Conservation (phyloP, 2,113 vertebrate genomes). For the Ictalurus punctatus region DNA sequence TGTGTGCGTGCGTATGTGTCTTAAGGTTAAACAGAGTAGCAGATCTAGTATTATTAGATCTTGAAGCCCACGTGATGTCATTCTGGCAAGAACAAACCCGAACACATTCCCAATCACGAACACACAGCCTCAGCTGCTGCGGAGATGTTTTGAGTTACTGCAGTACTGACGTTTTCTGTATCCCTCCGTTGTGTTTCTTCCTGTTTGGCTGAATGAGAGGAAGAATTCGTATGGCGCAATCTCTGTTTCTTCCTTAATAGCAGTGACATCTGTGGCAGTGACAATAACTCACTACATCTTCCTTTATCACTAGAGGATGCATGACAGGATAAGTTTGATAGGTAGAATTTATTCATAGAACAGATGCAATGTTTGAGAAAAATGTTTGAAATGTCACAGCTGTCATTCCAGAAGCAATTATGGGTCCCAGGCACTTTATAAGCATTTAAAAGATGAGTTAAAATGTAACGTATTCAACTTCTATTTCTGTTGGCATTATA, state of each 20-base stretch:
- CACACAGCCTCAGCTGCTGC: constrained; percentile 34
- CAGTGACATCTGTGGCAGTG: constrained; percentile 40
- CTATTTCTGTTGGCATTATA: not conserved
- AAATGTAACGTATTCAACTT: constrained; percentile 3
- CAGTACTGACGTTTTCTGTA: constrained; percentile 44
- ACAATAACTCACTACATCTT: constrained; percentile 32
- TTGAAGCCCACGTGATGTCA: constrained; percentile 16
- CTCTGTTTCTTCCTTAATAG: constrained; percentile 42
- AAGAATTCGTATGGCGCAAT: constrained; percentile 41
- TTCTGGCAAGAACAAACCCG: constrained; percentile 22
- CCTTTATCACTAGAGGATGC: constrained; percentile 27
- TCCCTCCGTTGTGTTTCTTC: constrained; percentile 37
- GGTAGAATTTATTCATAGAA: constrained; percentile 7
- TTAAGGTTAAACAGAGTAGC: constrained; percentile 20
- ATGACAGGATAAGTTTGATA: constrained; percentile 9
- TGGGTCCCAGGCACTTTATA: constrained; percentile 1
- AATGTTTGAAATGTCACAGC: not conserved
- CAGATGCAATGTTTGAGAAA: constrained; percentile 4
- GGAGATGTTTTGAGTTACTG: constrained; percentile 33
- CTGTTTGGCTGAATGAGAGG: constrained; percentile 47
- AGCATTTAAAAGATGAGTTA: not conserved
- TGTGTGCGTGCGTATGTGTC: not conserved
- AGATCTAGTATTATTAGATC: not conserved
- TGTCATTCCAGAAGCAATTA: not conserved
- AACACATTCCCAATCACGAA: constrained; percentile 33